Percentiles rank a stretch among this genome's conserved stretches.
Conservation (phyloP, 2,888 invertebrate species). For the Pyrrhia umbra region DNA sequence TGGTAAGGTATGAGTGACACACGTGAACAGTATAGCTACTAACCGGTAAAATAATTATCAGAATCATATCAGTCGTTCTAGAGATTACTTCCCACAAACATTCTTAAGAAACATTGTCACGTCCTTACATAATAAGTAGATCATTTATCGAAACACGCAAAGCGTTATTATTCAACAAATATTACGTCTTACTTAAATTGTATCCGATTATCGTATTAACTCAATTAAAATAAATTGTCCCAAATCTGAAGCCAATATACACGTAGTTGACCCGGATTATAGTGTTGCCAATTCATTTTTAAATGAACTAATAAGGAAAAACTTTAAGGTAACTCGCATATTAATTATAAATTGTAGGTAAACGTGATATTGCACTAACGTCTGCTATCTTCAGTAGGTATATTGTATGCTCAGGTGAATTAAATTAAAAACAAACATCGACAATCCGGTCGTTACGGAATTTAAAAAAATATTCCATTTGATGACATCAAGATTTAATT, state of each 20-base stretch:
- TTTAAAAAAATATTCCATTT: too few relatives aligned
- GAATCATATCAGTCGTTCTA: too few relatives aligned
- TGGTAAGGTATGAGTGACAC: too few relatives aligned
- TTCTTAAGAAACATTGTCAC: neutral
- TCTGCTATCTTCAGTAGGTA: neutral
- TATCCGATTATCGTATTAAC: neutral
- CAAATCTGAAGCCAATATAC: slow-evolving; percentile 1
- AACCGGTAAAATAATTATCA: too few relatives aligned
- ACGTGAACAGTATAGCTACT: too few relatives aligned
- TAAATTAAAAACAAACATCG: too few relatives aligned
- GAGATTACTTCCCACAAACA: neutral
- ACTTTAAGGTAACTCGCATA: neutral
- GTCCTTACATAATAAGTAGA: too few relatives aligned
- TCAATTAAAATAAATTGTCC: neutral
- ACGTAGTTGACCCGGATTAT: slow-evolving; percentile 2
- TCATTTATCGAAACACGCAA: neutral
- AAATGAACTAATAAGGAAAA: slow-evolving; percentile 2
- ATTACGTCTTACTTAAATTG: neutral
- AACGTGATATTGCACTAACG: neutral
- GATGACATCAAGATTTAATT: too few relatives aligned
- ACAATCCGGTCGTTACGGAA: too few relatives aligned
- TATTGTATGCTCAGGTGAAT: neutral
- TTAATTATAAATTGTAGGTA: neutral
- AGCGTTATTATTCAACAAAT: neutral
- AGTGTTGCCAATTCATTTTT: neutral